Evolutionary conservation across 2,888 invertebrate genomes (phyloP).

Genomic region (Alitta virens): DNA sequence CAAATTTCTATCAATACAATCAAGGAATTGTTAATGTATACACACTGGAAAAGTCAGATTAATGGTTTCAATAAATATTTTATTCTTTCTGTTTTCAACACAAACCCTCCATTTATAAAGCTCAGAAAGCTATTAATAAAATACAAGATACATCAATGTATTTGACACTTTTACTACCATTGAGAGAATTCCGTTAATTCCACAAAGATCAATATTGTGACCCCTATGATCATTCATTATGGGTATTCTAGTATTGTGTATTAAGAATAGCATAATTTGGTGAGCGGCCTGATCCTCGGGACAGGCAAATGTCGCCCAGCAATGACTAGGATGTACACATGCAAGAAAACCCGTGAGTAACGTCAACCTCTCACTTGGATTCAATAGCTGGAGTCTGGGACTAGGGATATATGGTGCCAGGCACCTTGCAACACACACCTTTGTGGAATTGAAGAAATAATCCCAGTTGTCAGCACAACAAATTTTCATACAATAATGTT

Average conservation of each 20-base stretch:
- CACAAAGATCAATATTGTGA: slow-evolving; percentile 22
- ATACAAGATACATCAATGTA: slow-evolving; percentile 25
- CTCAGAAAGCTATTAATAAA: slow-evolving; percentile 24
- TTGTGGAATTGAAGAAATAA: slow-evolving; percentile 24
- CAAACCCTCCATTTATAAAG: slow-evolving; percentile 27
- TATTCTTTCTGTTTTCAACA: slow-evolving; percentile 24
- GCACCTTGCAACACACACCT: slow-evolving; percentile 4
- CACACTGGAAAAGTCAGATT: too few relatives aligned
- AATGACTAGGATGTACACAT: slow-evolving; percentile 9
- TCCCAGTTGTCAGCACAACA: slow-evolving; percentile 23
- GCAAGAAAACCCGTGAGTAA: slow-evolving; percentile 1
- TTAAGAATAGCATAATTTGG: too few relatives aligned
- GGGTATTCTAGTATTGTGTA: too few relatives aligned
- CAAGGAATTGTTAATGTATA: too few relatives aligned
- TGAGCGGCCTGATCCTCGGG: too few relatives aligned
- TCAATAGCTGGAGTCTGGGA: slow-evolving; percentile 5
- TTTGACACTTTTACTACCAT: slow-evolving; percentile 26
- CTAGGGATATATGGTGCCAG: background rate
- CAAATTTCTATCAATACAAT: too few relatives aligned
- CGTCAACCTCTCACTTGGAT: background rate
- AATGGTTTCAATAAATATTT: slow-evolving; percentile 25
- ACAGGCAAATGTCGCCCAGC: background rate
- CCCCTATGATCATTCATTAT: slow-evolving; percentile 1
- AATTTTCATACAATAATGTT: slow-evolving; percentile 20
- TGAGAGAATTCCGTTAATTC: slow-evolving; percentile 24